phyloP scores from a whole-genome alignment of 2,797 vertebrate genomes.

The Pseudocheirus occidentalis region DNA sequence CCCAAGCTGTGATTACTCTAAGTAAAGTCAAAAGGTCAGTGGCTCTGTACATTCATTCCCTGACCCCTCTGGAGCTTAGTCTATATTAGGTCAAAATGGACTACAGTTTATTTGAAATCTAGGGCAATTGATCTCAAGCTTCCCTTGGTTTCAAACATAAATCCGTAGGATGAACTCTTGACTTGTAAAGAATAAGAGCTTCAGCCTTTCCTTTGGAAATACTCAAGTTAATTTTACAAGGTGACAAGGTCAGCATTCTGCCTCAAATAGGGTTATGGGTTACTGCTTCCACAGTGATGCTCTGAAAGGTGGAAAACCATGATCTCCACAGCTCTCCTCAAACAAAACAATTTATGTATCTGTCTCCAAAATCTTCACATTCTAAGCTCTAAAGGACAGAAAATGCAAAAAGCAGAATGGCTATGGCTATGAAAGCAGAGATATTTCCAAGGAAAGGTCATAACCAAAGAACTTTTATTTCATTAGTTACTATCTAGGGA shows the following conservation, averaged over 20 bases:
- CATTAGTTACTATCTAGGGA: neutral
- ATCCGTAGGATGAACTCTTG: slow-evolving; percentile 75
- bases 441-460: neutral
- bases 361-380: slow-evolving; percentile 36
- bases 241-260: slow-evolving; percentile 57
- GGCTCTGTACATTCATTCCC: slow-evolving; percentile 38
- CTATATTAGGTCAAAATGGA: slow-evolving; percentile 52
- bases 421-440: neutral
- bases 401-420: neutral
- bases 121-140: slow-evolving; percentile 78
- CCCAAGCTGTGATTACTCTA: slow-evolving; percentile 54
- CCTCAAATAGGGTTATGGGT: slow-evolving; percentile 52
- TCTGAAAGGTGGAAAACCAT: slow-evolving; percentile 23
- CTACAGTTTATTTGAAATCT: slow-evolving; percentile 75
- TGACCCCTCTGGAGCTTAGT: slow-evolving; percentile 70
- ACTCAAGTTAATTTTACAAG: slow-evolving; percentile 75
- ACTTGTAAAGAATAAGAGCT: slow-evolving; percentile 66
- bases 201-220: slow-evolving; percentile 73
- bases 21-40: slow-evolving; percentile 74
- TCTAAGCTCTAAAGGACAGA: slow-evolving; percentile 34
- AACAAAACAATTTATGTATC: neutral
- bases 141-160: slow-evolving; percentile 77
- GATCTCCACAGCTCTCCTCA: neutral
- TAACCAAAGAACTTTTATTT: neutral
- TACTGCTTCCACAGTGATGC: slow-evolving; percentile 27